Conservation (phyloP, 2,797 vertebrate genomes). For the Eulemur albifrons region DNA sequence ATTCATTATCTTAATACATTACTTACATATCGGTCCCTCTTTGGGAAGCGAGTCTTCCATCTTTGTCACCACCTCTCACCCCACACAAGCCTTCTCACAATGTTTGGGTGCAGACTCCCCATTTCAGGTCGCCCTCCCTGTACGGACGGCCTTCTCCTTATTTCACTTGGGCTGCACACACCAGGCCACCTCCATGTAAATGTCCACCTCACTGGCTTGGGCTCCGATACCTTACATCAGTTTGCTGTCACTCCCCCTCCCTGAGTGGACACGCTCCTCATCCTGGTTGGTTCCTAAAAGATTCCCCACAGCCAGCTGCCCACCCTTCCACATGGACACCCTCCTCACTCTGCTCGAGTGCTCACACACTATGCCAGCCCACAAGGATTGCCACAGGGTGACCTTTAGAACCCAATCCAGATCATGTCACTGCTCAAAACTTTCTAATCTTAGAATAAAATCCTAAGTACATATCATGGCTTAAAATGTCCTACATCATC, state of each 20-base stretch:
- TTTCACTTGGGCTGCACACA: not conserved
- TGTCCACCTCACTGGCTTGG: not conserved
- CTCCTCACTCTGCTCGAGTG: not conserved
- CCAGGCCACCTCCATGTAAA: not conserved
- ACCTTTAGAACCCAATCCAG: not conserved
- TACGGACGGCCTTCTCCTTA: not conserved
- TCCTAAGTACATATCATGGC: not conserved
- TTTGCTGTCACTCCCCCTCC: not conserved
- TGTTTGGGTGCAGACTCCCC: not conserved
- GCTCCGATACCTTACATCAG: not conserved
- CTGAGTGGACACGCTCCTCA: not conserved
- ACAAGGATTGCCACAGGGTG: not conserved
- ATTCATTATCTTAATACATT: not conserved
- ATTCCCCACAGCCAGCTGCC: not conserved
- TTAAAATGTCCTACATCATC: not conserved
- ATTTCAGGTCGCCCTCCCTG: not conserved
- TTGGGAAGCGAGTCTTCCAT: not conserved
- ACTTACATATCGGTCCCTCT: not conserved
- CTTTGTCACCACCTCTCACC: not conserved
- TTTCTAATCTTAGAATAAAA: not conserved
- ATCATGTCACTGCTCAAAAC: not conserved
- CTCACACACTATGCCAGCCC: not conserved
- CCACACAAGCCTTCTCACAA: not conserved
- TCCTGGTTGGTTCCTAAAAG: not conserved
- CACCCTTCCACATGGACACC: not conserved